A percentile compares a stretch with the other conserved stretches of the same genome.
phyloP scores from a whole-genome alignment of 1,140 invertebrate species.

The Zaprionus africanus region DNA sequence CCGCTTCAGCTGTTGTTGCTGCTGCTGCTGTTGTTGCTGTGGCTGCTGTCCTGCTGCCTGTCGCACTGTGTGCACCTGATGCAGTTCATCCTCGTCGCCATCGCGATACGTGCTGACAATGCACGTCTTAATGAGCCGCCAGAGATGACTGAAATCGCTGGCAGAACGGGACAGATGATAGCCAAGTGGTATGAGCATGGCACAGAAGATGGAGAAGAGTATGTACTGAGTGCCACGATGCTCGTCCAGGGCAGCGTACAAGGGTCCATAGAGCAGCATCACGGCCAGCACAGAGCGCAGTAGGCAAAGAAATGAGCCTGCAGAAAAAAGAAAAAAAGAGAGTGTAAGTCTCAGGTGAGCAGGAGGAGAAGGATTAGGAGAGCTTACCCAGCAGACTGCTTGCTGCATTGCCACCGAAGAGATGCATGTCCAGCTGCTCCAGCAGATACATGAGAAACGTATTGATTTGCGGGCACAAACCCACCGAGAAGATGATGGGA shows the following conservation, averaged over 20 bases:
- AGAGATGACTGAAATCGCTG: slow-evolving; percentile 95
- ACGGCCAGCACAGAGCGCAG: slow-evolving; percentile 92
- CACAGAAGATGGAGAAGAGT: slow-evolving; percentile 97
- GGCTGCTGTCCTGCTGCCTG: not conserved
- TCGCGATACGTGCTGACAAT: slow-evolving; percentile 80
- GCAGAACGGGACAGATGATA: slow-evolving; percentile 97
- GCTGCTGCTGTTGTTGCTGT: slow-evolving; percentile 9
- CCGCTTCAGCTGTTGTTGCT: slow-evolving; percentile 17
- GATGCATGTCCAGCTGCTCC: slow-evolving; percentile 98
- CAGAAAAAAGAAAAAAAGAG: slow-evolving; percentile 62
- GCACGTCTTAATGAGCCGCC: slow-evolving; percentile 91
- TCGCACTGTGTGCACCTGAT: slow-evolving; percentile 32
- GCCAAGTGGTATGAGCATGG: slow-evolving; percentile 93
- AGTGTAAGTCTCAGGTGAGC: not conserved
- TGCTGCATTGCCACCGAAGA: slow-evolving; percentile 98
- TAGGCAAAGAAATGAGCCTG: slow-evolving; percentile 91
- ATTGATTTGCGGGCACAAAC: slow-evolving; percentile 98
- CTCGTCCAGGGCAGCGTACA: slow-evolving; percentile 92
- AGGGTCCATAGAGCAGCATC: slow-evolving; percentile 94
- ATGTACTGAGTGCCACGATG: slow-evolving; percentile 95
- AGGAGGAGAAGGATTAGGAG: not conserved
- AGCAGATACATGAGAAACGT: slow-evolving; percentile 97
- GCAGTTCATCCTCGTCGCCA: slow-evolving; percentile 83
- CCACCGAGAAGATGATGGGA: slow-evolving; percentile 96
- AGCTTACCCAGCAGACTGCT: slow-evolving; percentile 89